A percentile compares a stretch with the other conserved stretches of the same genome.
Conservation (phyloP, 2,797 vertebrate genomes). For the Cyclura pinguis region DNA sequence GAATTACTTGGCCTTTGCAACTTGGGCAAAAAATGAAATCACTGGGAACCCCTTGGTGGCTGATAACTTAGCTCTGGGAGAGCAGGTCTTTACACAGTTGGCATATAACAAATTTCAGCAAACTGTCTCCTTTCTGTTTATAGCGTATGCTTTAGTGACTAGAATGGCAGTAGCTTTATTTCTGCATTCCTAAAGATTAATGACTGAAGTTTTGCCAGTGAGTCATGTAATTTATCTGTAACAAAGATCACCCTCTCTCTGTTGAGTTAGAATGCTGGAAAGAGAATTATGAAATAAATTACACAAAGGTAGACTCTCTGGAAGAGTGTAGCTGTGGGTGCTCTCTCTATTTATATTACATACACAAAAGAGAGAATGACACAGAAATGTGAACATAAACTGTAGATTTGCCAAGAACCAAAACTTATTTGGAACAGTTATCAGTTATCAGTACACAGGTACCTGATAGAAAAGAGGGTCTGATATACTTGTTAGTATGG, state of each 20-base stretch:
- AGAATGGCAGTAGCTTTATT: background rate
- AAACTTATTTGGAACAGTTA: background rate
- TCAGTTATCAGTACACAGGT: background rate
- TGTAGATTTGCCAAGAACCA: background rate
- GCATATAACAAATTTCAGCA: background rate
- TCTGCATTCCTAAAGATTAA: background rate
- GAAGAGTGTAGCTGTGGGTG: background rate
- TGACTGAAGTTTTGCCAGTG: background rate
- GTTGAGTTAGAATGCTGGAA: background rate
- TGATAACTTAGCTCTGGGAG: conserved; percentile 25
- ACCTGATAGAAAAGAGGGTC: too few species aligned
- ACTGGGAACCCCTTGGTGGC: conserved; percentile 1
- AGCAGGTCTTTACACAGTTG: background rate
- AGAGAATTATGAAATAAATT: conserved; percentile 14
- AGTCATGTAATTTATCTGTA: conserved; percentile 28
- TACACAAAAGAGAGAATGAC: background rate
- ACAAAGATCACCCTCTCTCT: background rate
- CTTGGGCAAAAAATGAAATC: conserved; percentile 1
- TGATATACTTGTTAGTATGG: too few species aligned
- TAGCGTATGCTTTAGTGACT: background rate
- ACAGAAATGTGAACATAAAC: background rate
- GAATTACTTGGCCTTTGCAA: background rate
- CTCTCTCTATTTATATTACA: background rate
- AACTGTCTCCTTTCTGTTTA: conserved; percentile 24
- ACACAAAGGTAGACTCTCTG: background rate